These are phyloP conservation scores for Carettochelys insculpta DNA, from an alignment of 2,113 vertebrate species.

Conservation along the genomic window DNA sequence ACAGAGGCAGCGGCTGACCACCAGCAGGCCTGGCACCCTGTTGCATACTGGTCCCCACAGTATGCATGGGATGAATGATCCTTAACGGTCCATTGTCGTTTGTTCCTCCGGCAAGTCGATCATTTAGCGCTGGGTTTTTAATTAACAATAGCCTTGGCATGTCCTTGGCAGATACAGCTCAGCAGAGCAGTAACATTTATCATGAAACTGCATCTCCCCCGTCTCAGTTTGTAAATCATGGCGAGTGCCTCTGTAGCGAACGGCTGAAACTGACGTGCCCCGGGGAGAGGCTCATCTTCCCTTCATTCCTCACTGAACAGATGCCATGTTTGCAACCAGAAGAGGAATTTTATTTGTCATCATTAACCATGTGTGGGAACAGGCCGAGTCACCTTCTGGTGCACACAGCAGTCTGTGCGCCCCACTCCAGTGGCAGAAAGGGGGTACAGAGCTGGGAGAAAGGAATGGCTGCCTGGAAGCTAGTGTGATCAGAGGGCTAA, in stretches of 20 bases:
- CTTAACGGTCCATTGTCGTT: not conserved
- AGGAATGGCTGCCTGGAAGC: not conserved
- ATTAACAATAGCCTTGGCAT: not conserved
- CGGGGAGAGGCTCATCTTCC: not conserved
- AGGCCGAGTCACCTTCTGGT: not conserved
- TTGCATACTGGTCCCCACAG: not conserved
- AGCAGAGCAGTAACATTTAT: not conserved
- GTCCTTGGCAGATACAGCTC: not conserved
- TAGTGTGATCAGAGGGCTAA: not conserved
- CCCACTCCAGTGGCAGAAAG: not conserved
- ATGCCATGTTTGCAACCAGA: rapidly evolving
- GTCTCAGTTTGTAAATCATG: not conserved
- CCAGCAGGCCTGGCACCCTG: rapidly evolving
- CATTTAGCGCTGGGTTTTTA: not conserved
- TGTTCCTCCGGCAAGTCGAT: not conserved
- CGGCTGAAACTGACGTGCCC: not conserved
- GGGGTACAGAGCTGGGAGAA: no score
- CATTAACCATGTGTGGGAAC: rapidly evolving
- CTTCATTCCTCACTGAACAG: rapidly evolving
- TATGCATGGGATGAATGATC: not conserved
- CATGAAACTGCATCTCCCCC: not conserved
- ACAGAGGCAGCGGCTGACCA: rapidly evolving
- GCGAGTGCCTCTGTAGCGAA: not conserved
- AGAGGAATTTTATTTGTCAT: not conserved
- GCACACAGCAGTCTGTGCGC: not conserved